These are phyloP conservation scores for Pao palembangensis DNA, from an alignment of 2,113 vertebrate genomes.

Conservation along the genomic window DNA sequence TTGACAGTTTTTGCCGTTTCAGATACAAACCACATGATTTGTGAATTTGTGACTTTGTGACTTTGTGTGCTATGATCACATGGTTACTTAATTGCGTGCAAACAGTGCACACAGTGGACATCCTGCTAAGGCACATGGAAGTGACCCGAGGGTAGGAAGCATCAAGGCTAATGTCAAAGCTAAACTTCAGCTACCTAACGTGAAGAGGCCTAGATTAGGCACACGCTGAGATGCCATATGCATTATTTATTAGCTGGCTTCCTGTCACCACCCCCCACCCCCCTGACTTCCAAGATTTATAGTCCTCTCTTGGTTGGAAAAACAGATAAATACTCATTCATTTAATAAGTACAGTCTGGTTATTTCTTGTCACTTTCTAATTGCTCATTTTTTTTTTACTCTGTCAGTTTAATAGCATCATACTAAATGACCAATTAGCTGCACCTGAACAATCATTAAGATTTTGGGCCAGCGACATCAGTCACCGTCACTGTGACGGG, in stretches of 20 bases:
- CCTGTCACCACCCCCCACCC: conserved; percentile 21
- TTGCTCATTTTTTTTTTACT: not conserved
- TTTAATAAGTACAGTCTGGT: conserved; percentile 70
- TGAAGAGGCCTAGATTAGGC: conserved; percentile 69
- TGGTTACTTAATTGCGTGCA: not conserved
- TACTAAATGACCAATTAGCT: not conserved
- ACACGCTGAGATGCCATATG: conserved; percentile 51
- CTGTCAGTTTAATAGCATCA: conserved; percentile 2
- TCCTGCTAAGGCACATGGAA: conserved; percentile 8
- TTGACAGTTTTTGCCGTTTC: not conserved
- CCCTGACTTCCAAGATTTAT: conserved; percentile 53
- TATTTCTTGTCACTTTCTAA: conserved; percentile 27
- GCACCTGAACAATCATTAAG: not conserved
- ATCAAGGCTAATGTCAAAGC: conserved; percentile 29
- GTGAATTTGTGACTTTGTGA: no score
- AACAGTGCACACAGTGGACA: not conserved
- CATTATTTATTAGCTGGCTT: conserved; percentile 67
- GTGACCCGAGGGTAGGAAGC: not conserved
- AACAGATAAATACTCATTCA: conserved; percentile 41
- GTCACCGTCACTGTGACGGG: conserved; percentile 17
- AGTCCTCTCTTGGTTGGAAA: conserved; percentile 33
- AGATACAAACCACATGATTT: no score
- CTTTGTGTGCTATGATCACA: not conserved
- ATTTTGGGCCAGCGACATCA: conserved; percentile 20
- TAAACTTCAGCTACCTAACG: conserved; percentile 49